phyloP scores from a whole-genome alignment of 2,888 invertebrate genomes.

The Ptychoptera albimana region DNA sequence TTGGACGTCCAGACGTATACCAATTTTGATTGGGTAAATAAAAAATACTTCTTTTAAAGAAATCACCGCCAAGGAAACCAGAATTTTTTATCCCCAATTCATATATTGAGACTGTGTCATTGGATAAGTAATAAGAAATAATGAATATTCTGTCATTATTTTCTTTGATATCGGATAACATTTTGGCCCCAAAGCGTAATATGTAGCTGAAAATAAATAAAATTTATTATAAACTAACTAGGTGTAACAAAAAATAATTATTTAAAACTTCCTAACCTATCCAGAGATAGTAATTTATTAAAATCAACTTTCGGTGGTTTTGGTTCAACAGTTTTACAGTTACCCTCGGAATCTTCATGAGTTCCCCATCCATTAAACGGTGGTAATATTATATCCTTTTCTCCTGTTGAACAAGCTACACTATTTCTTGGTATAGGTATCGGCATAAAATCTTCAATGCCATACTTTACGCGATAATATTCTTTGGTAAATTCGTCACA shows the following conservation, averaged over 20 bases:
- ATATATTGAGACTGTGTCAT: conserved; percentile 70
- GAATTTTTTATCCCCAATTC: conserved; percentile 61
- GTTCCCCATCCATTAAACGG: conserved; percentile 87
- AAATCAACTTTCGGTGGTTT: conserved; percentile 63
- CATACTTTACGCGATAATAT: conserved; percentile 48
- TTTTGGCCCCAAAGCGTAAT: conserved; percentile 60
- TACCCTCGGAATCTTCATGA: conserved; percentile 78
- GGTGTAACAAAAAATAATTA: conserved; percentile 4
- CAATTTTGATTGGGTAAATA: conserved; percentile 57
- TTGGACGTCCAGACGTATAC: conserved; percentile 53
- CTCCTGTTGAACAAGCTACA: neutral
- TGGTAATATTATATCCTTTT: conserved; percentile 34
- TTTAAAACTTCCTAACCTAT: conserved; percentile 36
- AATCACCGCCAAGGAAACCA: conserved; percentile 47
- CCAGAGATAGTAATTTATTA: conserved; percentile 63
- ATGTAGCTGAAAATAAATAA: conserved; percentile 17
- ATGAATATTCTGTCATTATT: conserved; percentile 57
- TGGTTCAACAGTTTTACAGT: conserved; percentile 66
- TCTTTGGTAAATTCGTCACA: conserved; percentile 76
- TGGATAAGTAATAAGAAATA: conserved; percentile 61
- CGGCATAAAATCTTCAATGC: conserved; percentile 24
- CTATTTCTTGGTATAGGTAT: conserved; percentile 16
- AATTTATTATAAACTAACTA: neutral
- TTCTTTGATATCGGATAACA: conserved; percentile 53
- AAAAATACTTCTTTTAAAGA: conserved; percentile 50